Evolutionary conservation across 2,888 invertebrate genomes (phyloP).

Genomic region (Lochmaea capreae): DNA sequence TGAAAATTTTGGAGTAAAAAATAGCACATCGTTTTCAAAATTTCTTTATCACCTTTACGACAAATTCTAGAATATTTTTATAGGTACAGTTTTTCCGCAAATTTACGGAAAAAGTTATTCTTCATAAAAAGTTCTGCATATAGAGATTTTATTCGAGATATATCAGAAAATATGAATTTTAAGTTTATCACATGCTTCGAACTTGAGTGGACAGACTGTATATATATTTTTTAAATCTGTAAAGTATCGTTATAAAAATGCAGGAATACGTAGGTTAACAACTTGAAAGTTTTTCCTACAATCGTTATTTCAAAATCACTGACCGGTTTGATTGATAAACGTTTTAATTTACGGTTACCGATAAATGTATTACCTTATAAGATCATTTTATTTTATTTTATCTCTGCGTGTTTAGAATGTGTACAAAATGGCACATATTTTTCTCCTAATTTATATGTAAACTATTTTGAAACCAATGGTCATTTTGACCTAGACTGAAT

Average conservation of each 20-base stretch:
- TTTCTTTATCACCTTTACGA: too few species aligned
- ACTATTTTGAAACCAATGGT: constrained; percentile 5
- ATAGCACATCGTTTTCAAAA: too few species aligned
- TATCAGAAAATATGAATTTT: too few species aligned
- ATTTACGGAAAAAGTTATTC: too few species aligned
- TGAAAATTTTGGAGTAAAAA: too few species aligned
- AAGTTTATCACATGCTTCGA: too few species aligned
- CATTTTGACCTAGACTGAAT: constrained; percentile 13
- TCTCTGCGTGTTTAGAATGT: background rate
- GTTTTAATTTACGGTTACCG: background rate
- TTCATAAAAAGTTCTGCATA: too few species aligned
- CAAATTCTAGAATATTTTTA: too few species aligned
- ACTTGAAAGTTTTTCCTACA: background rate
- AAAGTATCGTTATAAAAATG: background rate
- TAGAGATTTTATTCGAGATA: too few species aligned
- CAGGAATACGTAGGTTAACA: background rate
- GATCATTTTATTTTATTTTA: background rate
- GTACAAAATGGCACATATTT: background rate
- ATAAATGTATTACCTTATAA: background rate
- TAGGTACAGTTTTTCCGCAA: too few species aligned
- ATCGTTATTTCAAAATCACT: background rate
- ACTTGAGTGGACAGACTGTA: too few species aligned
- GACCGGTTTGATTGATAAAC: background rate
- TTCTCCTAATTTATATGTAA: background rate
- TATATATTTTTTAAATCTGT: too few species aligned